Base-by-base conservation (phyloP, 2,113 vertebrate genomes). In the Lophotis ruficrista region DNA sequence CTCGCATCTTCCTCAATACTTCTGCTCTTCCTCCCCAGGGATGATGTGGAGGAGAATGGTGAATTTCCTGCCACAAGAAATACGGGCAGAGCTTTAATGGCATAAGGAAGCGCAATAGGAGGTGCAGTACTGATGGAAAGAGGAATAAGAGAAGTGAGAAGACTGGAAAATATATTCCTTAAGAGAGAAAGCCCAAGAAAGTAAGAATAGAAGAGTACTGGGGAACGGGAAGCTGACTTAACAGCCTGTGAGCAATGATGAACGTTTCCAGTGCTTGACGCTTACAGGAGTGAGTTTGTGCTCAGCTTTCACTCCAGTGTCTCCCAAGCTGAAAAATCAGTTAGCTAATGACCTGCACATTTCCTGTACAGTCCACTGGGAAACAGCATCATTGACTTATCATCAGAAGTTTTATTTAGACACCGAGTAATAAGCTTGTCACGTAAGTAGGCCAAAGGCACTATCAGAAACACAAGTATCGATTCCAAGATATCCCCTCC, bases 401-500 rank as follows among this genome's bases (percentile, higher is more conserved):
- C 87, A 89, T 56, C 75, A 88, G 41, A 54, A 82, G 11, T 72
- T 77, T 53, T 94, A 72, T 95, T 94, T 58, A 86, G 81, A 79
- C 35, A 41, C 61, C 2, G 0, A 68, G 33, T 73, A 51, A 65
- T 24, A 68, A 60, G 15, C 17, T 47, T 37, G 54, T 45, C 80
- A 41, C 4, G 1, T 62, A 69, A 84, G 37, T 28, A 89, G 69
- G 86, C 82, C 86, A 94, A 61, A 96, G 64, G 64, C 51, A 48
- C 28, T 35, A 5, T 50, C 4, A 21, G 54, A 93, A 82, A 50
- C 17, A 68, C 20, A n/a, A 62, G 41, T 48, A 77, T 33, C 10
- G 1, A 75, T 81, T 41, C 62, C 53, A 70, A 51, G 79, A 35
- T 22, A 47, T 9, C 30, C 3, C 9, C 22, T 76, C 61, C 37